Evolutionary conservation across 92 coral and sea anemone genomes (phyloP), one percentile per base, ranked within the genome.

Genomic region (Bergia puertoricense): DNA sequence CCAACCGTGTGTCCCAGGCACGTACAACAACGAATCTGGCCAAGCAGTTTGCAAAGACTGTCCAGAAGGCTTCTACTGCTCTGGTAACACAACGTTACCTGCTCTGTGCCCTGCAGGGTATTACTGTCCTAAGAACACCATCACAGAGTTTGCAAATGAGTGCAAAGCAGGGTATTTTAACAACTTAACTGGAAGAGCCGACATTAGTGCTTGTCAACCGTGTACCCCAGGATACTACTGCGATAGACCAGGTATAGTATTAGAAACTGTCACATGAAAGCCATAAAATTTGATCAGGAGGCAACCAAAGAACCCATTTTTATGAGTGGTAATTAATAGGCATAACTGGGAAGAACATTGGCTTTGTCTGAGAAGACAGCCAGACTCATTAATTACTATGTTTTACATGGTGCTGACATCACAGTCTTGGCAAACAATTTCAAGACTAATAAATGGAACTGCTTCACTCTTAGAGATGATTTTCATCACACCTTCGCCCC

Each of bases 181-280:
- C 89, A 97, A 94, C 86, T 92, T 97, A 59, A 94, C 97, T 15
- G 98, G 97, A 75, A 93, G 93, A 80, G 81, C 96, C 40, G 85
- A 89, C 72, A 76, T 65, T 72, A 65, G 89, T 54, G 98, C 93
- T 59, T 97, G 99, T 79, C 94, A 91, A 75, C 69, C 93, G 3
- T 97, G 99, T 85, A 97, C 99, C 10, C 97, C 98, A 15, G 99
- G 99, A 39, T 93, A 86, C 79, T 97, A 92, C 91, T 97, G 99
- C 72, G 93, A 91, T 41, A 97, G 87, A 38, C 91, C 88, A 94
- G 99, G 99, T 95, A 90, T 46, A 48, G 62, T 76, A 69, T 42
- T 14, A 15, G 67, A 57, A 57, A 20, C 67, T 48, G 13, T 20
- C 5, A 5, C 67, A 18, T 14, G 2, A 4, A 14, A 57, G 4